These are phyloP conservation scores for Bursaphelenchus okinawaensis DNA, from an alignment of 2,888 invertebrate species.

Conservation along the genomic window DNA sequence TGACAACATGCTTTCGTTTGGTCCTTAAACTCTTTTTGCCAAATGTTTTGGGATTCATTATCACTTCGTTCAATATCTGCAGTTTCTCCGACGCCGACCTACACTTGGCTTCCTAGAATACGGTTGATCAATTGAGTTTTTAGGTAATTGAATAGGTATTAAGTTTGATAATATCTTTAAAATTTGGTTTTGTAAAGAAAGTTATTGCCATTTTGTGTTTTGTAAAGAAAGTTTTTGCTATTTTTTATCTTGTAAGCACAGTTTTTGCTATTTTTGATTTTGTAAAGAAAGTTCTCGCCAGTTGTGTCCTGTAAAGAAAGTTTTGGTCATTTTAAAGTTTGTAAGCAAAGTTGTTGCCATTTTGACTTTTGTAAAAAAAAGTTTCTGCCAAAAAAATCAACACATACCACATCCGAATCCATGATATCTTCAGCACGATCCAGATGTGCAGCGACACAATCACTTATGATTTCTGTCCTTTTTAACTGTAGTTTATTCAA, in stretches of 20 bases:
- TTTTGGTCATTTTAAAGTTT: no score
- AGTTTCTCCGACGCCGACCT: background rate
- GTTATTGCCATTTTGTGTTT: no score
- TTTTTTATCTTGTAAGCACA: no score
- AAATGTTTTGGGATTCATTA: background rate
- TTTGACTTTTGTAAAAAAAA: no score
- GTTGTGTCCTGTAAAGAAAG: no score
- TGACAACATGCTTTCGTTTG: background rate
- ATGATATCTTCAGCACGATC: slow-evolving; percentile 14
- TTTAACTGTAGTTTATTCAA: slow-evolving; percentile 18
- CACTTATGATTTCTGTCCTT: slow-evolving; percentile 22
- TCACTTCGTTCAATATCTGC: background rate
- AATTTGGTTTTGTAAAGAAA: no score
- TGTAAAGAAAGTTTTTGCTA: no score
- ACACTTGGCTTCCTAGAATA: background rate
- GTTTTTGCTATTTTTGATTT: no score
- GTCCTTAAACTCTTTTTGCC: background rate
- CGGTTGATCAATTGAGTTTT: background rate
- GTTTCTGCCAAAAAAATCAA: no score
- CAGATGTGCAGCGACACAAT: slow-evolving; percentile 20
- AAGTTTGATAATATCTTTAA: no score
- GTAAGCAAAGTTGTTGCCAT: no score
- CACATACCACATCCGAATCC: slow-evolving; percentile 13
- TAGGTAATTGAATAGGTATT: background rate
- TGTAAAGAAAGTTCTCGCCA: no score